Evolutionary conservation across 2,797 vertebrate species (phyloP), one percentile per base, ranked within the genome.

Genomic region (Schizopygopsis pylzovi): DNA sequence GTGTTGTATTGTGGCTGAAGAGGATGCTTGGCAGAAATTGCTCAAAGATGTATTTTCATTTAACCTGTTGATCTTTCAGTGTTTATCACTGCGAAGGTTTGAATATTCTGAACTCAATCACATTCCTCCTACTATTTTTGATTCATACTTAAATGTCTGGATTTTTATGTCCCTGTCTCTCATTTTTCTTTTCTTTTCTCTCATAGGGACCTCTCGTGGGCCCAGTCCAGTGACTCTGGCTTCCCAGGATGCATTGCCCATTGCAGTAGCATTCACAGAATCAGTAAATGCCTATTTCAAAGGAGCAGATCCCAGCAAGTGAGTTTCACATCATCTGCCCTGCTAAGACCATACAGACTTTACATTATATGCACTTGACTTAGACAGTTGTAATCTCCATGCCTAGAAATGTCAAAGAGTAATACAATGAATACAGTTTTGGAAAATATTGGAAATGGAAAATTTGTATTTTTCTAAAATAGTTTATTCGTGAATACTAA

Each of bases 281-380:
- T 98, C 98, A 41, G 97, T 99, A 93, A 99, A 99, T 94, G 98
- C 98, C 88, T 99, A 99, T 96, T 99, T 99, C 95, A 99, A 99
- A 98, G 98, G 98, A 94, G 97, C 98, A 94, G 98, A 99, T 95
- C 97, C 98, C 86, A 95, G 95, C 92, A 99, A 98, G 98, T 99
- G 94, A 94, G 95, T 94, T 92, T 94, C 90, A 92, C 92, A 93
- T 93, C 93, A 94, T 89, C 88, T 91, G 52, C 33, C 81, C 82
- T 82, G 89, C 59, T 45, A 72, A 39, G 8, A 68, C 10, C 49
- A 43, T 54, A 47, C 43, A 61, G 12, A 56, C 5, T 65, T 45
- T 16, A 83, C 43, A 61, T 59, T 43, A 5, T 41, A 43, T 77
- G 13, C 33, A 37, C 33, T 67, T 67, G 61, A 68, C 37, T 73